A percentile compares a stretch with the other conserved stretches of the same genome.
Conservation (phyloP, 2,888 invertebrate species). For the Pristionchus entomophagus region DNA sequence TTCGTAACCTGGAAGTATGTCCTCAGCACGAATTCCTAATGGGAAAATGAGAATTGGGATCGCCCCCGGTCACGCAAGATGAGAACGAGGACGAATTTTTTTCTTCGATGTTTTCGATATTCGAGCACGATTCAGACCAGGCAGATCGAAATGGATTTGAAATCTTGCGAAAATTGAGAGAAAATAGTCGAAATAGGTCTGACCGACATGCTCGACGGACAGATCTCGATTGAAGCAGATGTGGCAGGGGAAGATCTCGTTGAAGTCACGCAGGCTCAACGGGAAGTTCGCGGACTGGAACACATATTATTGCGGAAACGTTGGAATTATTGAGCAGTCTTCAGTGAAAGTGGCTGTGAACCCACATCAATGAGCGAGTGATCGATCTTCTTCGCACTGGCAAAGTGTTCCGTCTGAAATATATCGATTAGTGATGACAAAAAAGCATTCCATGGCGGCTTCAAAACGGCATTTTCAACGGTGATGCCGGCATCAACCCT, state of each 20-base stretch:
- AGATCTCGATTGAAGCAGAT: neutral
- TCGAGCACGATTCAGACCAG: too few species aligned
- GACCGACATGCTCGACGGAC: neutral
- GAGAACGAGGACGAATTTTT: neutral
- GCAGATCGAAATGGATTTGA: too few species aligned
- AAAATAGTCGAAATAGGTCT: too few species aligned
- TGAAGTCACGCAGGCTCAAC: neutral
- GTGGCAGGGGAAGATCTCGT: conserved; percentile 23
- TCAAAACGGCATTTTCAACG: too few species aligned
- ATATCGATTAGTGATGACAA: neutral
- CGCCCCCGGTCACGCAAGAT: neutral
- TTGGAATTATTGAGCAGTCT: too few species aligned
- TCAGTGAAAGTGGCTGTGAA: neutral
- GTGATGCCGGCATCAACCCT: too few species aligned
- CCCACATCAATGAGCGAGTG: neutral
- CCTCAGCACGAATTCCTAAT: too few species aligned
- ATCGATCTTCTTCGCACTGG: neutral
- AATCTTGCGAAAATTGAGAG: too few species aligned
- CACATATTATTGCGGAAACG: neutral
- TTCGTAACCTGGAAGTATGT: too few species aligned
- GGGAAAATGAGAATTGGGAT: too few species aligned
- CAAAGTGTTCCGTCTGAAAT: neutral
- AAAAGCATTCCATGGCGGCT: too few species aligned
- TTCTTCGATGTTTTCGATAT: neutral
- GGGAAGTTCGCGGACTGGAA: neutral